These are phyloP conservation scores for Lagodon rhomboides DNA, from an alignment of 2,797 vertebrate species.

Conservation along the genomic window DNA sequence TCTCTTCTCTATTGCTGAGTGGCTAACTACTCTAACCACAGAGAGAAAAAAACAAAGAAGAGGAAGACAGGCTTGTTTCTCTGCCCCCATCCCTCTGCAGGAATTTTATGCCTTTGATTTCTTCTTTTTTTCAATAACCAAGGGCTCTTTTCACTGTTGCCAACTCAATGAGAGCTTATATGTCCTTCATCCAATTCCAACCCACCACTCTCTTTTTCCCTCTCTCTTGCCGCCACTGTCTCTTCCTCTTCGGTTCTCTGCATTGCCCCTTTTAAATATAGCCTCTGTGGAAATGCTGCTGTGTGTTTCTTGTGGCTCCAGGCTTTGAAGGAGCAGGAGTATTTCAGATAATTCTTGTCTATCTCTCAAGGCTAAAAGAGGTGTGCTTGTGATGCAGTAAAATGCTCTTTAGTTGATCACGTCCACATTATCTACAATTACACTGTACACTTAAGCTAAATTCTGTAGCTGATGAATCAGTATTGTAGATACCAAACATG, in stretches of 20 bases:
- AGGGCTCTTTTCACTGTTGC: constrained; percentile 79
- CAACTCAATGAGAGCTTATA: constrained; percentile 78
- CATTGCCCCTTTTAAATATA: constrained; percentile 72
- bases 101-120: constrained; percentile 83
- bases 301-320: constrained; percentile 71
- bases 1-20: constrained; percentile 66
- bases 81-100: constrained; percentile 72
- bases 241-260: constrained; percentile 66
- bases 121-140: constrained; percentile 77
- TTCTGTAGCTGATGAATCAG: constrained; percentile 22
- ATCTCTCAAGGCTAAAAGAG: constrained; percentile 56
- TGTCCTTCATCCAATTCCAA: constrained; percentile 80
- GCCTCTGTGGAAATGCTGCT: constrained; percentile 66
- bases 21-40: constrained; percentile 70
- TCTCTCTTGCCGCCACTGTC: constrained; percentile 51
- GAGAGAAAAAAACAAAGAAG: constrained; percentile 61
- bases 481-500: constrained; percentile 9
- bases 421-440: constrained; percentile 42
- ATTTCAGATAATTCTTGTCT: constrained; percentile 64
- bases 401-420: constrained; percentile 49
- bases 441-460: constrained; percentile 16
- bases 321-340: constrained; percentile 65
- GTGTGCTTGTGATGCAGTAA: constrained; percentile 51
- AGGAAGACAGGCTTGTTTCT: constrained; percentile 75
- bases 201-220: constrained; percentile 61